Evolutionary conservation across 2,888 invertebrate species (phyloP).

Genomic region (Tricholauxania praeusta): DNA sequence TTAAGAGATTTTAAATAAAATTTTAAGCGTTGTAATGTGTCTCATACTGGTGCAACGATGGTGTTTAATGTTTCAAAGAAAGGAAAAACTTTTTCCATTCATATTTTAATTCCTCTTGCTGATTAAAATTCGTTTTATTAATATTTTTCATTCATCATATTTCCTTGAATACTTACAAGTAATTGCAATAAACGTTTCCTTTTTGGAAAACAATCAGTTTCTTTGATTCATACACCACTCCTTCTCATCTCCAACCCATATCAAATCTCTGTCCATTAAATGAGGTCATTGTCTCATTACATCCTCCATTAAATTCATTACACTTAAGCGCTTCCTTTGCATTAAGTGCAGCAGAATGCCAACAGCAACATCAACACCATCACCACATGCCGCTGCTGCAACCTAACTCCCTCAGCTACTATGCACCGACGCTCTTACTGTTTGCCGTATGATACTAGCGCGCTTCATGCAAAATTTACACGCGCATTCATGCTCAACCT

Average conservation of each 20-base stretch:
- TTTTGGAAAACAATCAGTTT: constrained; percentile 15
- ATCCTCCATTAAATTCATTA: constrained; percentile 39
- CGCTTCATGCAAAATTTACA: constrained; percentile 26
- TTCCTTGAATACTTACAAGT: too few relatives aligned
- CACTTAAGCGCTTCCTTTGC: constrained; percentile 29
- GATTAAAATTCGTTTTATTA: too few relatives aligned
- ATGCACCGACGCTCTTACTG: not conserved
- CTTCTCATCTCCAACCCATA: not conserved
- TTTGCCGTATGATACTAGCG: not conserved
- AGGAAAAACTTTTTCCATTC: too few relatives aligned
- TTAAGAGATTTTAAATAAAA: too few relatives aligned
- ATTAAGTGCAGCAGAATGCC: constrained; percentile 3
- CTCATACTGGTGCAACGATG: too few relatives aligned
- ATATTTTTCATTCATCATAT: too few relatives aligned
- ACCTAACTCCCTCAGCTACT: not conserved
- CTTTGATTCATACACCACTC: constrained; percentile 12
- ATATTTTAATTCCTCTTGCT: too few relatives aligned
- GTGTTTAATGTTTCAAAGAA: too few relatives aligned
- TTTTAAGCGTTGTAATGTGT: too few relatives aligned
- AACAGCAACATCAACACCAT: constrained; percentile 11
- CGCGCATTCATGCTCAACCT: constrained; percentile 17
- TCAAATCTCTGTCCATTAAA: not conserved
- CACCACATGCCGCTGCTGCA: not conserved
- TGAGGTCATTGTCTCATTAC: constrained; percentile 38
- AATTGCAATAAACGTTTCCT: too few relatives aligned